Conservation (phyloP, 2,797 vertebrate genomes). For the Intellagama lesueurii region DNA sequence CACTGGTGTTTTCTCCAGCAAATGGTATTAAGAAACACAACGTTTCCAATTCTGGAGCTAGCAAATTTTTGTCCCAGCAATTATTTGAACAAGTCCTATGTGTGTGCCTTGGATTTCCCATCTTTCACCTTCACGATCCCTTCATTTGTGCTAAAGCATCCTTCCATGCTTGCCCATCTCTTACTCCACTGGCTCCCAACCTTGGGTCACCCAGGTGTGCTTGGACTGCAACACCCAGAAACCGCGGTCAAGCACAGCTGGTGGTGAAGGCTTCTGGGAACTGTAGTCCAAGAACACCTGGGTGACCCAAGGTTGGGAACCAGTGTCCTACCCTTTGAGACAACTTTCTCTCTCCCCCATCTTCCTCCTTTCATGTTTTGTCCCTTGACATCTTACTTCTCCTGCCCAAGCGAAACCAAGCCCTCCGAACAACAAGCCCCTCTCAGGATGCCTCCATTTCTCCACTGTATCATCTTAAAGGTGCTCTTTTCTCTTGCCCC, state of each 20-base stretch:
- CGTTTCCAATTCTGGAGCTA: too few species aligned
- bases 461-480: background rate
- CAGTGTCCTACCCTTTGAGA: too few species aligned
- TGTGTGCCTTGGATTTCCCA: background rate
- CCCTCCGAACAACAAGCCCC: background rate
- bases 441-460: background rate
- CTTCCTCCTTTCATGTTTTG: background rate
- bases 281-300: too few species aligned
- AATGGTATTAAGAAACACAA: too few species aligned
- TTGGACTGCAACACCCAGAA: too few species aligned
- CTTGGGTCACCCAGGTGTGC: too few species aligned
- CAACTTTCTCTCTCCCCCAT: too few species aligned
- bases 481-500: background rate
- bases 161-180: background rate
- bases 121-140: background rate
- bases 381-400: background rate
- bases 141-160: background rate
- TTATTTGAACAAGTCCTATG: background rate
- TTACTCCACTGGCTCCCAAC: too few species aligned
- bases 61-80: too few species aligned
- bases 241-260: background rate
- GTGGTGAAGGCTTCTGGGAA: too few species aligned
- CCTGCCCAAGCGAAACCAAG: background rate
- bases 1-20: too few species aligned
- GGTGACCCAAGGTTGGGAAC: too few species aligned